Percentiles rank a stretch among this genome's conserved stretches.
Evolutionary conservation across 2,888 invertebrate genomes (phyloP).

Genomic region (Ditula angustiorana): DNA sequence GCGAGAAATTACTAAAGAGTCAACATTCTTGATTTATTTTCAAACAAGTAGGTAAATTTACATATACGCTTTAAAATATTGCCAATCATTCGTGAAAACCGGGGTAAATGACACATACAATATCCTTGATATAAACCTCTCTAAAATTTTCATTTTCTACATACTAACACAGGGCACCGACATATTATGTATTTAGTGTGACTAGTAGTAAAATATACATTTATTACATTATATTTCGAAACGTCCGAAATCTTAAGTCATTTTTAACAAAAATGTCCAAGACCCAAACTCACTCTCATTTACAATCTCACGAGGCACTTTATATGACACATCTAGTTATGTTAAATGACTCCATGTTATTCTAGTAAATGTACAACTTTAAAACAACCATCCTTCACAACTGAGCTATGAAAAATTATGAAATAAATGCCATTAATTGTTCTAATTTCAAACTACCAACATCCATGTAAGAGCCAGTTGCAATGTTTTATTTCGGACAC

Average conservation of each 20-base stretch:
- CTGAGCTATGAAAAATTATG: constrained; percentile 19
- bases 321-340: constrained; percentile 38
- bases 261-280: constrained; percentile 69
- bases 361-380: constrained; percentile 38
- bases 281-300: constrained; percentile 46
- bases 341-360: constrained; percentile 37
- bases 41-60: background rate
- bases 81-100: constrained; percentile 5
- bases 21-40: background rate
- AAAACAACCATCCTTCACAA: constrained; percentile 24
- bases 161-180: constrained; percentile 56
- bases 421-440: background rate
- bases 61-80: background rate
- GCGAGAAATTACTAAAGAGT: background rate
- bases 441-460: too few relatives aligned
- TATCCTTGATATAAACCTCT: constrained; percentile 58
- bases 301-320: constrained; percentile 53
- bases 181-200: constrained; percentile 66
- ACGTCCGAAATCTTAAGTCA: constrained; percentile 48
- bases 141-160: constrained; percentile 40
- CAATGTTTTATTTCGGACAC: too few relatives aligned
- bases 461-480: background rate
- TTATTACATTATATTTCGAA: constrained; percentile 42
- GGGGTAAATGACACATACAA: background rate
- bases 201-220: constrained; percentile 49